Evolutionary conservation across 2,113 vertebrate genomes (phyloP).

Genomic region (Ageneiosus marmoratus): DNA sequence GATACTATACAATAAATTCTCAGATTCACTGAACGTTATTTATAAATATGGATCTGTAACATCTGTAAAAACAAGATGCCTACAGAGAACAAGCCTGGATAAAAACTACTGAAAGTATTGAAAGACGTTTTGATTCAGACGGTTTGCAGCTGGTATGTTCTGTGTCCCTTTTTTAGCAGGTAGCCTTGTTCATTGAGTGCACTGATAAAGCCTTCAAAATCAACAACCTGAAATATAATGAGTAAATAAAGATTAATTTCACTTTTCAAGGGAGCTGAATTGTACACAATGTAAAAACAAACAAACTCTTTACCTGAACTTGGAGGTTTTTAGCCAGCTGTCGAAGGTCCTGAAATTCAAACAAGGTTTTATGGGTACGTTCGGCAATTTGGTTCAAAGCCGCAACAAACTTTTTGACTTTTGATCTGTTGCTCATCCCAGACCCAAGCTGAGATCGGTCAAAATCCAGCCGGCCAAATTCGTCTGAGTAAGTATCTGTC

Average conservation of each 20-base stretch:
- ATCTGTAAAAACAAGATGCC: neutral
- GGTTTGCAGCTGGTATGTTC: slow-evolving; percentile 91
- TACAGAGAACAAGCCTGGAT: neutral
- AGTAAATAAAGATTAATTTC: neutral
- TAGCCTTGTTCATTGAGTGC: slow-evolving; percentile 96
- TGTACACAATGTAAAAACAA: neutral
- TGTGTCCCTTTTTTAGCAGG: slow-evolving; percentile 90
- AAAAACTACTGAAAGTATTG: neutral
- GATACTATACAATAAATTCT: slow-evolving; percentile 8
- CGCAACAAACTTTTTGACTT: slow-evolving; percentile 85
- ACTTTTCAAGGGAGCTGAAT: neutral
- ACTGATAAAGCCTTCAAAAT: slow-evolving; percentile 90
- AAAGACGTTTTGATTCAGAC: slow-evolving; percentile 66
- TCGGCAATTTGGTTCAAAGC: slow-evolving; percentile 84
- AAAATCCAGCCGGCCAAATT: slow-evolving; percentile 92
- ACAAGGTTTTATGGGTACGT: slow-evolving; percentile 85
- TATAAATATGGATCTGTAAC: slow-evolving; percentile 3
- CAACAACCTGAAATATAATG: slow-evolving; percentile 77
- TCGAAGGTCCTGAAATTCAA: slow-evolving; percentile 84
- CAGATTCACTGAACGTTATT: neutral
- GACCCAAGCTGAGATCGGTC: slow-evolving; percentile 93
- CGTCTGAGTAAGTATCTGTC: slow-evolving; percentile 91
- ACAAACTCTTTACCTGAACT: slow-evolving; percentile 75
- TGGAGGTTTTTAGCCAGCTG: slow-evolving; percentile 81
- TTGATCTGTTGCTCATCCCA: slow-evolving; percentile 92